Evolutionary conservation across 2,888 invertebrate genomes (phyloP).

Genomic region (Lepidonotus clava): DNA sequence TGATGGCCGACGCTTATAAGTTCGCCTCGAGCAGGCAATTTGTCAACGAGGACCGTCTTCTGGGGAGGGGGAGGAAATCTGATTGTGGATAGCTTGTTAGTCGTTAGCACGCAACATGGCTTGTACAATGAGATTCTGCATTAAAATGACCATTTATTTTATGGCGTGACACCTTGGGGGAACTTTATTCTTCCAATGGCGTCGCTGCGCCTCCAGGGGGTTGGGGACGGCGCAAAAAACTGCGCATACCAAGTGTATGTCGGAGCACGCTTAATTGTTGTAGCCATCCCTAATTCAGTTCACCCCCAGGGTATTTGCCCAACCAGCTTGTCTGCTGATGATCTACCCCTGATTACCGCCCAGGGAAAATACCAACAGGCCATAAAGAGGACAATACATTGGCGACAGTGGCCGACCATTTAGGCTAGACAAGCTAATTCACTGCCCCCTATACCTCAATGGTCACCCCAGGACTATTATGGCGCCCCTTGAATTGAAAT

Average conservation of each 20-base stretch:
- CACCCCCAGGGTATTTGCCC: not conserved
- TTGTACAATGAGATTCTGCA: no score
- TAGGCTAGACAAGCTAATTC: slow-evolving; percentile 2
- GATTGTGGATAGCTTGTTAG: no score
- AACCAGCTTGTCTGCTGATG: slow-evolving; percentile 16
- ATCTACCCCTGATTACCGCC: not conserved
- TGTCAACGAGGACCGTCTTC: no score
- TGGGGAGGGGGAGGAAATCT: no score
- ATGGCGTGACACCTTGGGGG: no score
- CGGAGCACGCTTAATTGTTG: not conserved
- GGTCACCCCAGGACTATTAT: not conserved
- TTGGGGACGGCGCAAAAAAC: not conserved
- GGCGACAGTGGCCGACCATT: slow-evolving; percentile 4
- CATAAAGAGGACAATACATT: not conserved
- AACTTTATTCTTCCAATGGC: no score
- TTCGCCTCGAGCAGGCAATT: no score
- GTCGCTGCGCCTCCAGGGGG: not conserved
- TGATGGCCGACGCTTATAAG: no score
- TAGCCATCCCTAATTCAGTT: not conserved
- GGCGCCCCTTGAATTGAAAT: slow-evolving; percentile 2
- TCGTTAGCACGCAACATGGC: no score
- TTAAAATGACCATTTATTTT: no score
- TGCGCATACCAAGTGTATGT: not conserved
- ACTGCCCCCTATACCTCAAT: not conserved
- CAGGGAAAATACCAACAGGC: not conserved